Percentiles rank a stretch among this genome's conserved stretches.
phyloP scores from a whole-genome alignment of 35 echinoderm and acorn worm genomes.

The Heliocidaris tuberculata region DNA sequence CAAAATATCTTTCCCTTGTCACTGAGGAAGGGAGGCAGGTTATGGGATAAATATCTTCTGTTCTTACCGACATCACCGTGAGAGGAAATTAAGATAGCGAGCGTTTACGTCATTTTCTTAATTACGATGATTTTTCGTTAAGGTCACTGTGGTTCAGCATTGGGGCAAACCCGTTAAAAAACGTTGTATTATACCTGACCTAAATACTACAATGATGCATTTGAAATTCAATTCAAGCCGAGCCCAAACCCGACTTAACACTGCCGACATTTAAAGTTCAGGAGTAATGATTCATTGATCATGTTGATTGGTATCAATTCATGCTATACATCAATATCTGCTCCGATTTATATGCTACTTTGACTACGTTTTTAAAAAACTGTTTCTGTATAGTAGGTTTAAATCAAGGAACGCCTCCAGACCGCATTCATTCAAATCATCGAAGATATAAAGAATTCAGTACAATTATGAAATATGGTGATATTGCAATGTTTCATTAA shows the following conservation, averaged over 20 bases:
- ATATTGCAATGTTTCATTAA: too few species aligned
- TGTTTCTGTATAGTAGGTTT: too few species aligned
- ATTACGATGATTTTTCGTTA: not conserved
- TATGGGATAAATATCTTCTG: not conserved
- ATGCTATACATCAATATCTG: not conserved
- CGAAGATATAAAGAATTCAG: too few species aligned
- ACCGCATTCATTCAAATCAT: too few species aligned
- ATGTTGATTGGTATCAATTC: not conserved
- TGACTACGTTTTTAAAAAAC: too few species aligned
- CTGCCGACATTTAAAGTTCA: not conserved
- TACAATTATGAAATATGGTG: too few species aligned
- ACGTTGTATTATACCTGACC: not conserved
- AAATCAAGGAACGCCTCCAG: too few species aligned
- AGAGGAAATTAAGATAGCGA: conserved; percentile 17
- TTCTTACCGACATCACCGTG: not conserved
- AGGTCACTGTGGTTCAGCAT: not conserved
- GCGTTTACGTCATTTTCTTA: conserved; percentile 2
- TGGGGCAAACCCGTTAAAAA: not conserved
- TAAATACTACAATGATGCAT: not conserved
- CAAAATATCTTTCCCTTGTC: not conserved
- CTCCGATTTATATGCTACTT: not conserved
- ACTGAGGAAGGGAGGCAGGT: not conserved
- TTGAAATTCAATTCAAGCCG: not conserved
- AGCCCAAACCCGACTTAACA: not conserved
- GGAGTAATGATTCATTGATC: not conserved